Evolutionary conservation across 2,888 invertebrate genomes (phyloP).

Genomic region (Tillus elongatus): DNA sequence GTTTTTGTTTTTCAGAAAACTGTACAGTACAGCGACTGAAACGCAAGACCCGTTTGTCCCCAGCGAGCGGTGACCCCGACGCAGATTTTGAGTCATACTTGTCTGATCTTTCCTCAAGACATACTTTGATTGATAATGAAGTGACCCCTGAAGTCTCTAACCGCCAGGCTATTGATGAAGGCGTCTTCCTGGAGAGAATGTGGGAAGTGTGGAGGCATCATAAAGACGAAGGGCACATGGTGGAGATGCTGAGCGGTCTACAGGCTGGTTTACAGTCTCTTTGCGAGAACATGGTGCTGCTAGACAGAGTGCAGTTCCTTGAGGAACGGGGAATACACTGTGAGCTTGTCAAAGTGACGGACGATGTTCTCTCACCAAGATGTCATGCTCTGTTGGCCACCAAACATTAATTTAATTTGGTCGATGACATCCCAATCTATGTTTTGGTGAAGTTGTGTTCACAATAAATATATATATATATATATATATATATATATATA

Average conservation of each 20-base stretch:
- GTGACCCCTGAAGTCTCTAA: too few species aligned
- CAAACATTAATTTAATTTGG: too few species aligned
- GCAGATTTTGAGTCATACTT: too few species aligned
- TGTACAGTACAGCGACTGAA: constrained; percentile 31
- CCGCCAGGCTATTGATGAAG: too few species aligned
- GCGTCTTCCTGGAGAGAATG: constrained; percentile 29
- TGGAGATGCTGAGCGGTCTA: constrained; percentile 41
- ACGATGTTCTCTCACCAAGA: constrained; percentile 56
- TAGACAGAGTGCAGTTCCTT: constrained; percentile 47
- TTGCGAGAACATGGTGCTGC: constrained; percentile 48
- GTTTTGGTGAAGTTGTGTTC: too few species aligned
- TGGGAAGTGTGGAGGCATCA: constrained; percentile 32
- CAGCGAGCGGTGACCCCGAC: too few species aligned
- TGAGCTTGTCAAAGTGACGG: constrained; percentile 49
- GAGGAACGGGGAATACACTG: constrained; percentile 38
- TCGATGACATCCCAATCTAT: too few species aligned
- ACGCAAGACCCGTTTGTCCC: too few species aligned
- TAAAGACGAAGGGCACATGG: constrained; percentile 34
- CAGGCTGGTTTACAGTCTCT: constrained; percentile 47
- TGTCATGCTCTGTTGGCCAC: constrained; percentile 52
- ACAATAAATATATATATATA: too few species aligned
- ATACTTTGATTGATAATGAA: too few species aligned
- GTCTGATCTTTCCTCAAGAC: too few species aligned
- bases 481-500: too few species aligned
- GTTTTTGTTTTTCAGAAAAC: constrained; percentile 32